Evolutionary conservation across 1,140 invertebrate genomes (phyloP).

Genomic region (Capitella teleta): DNA sequence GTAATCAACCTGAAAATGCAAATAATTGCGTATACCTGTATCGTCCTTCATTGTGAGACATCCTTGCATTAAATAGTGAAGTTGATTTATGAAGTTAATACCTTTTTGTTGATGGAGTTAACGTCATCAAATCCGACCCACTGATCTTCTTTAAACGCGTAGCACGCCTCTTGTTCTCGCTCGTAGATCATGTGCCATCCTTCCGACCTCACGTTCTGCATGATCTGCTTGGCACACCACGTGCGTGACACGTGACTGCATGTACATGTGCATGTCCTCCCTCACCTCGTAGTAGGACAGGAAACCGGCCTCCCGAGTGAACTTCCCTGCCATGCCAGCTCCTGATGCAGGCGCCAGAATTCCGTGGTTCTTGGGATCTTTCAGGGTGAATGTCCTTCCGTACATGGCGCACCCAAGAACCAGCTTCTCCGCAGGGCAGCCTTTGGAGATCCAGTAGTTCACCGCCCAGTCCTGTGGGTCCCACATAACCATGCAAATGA

Average conservation of each 20-base stretch:
- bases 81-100: too few species aligned
- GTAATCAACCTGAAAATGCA: conserved; percentile 58
- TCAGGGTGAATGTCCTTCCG: conserved; percentile 67
- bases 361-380: conserved; percentile 61
- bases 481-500: background rate
- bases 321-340: conserved; percentile 61
- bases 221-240: too few species aligned
- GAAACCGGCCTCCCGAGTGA: conserved; percentile 78
- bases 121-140: conserved; percentile 92
- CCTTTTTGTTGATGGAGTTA: conserved; percentile 68
- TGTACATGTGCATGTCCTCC: background rate
- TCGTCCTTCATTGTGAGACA: too few species aligned
- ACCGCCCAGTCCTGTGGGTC: conserved; percentile 4
- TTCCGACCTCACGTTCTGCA: background rate
- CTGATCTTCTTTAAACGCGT: conserved; percentile 70
- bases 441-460: conserved; percentile 56
- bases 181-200: background rate
- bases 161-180: conserved; percentile 42
- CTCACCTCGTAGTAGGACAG: conserved; percentile 76
- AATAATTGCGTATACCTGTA: too few species aligned
- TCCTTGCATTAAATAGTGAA: too few species aligned
- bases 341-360: conserved; percentile 68
- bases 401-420: conserved; percentile 75
- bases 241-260: background rate
- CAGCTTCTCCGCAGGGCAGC: conserved; percentile 65